Percentiles rank a stretch among this genome's conserved stretches.
Evolutionary conservation across 2,797 vertebrate species (phyloP).

Genomic region (Cyprinella venusta): DNA sequence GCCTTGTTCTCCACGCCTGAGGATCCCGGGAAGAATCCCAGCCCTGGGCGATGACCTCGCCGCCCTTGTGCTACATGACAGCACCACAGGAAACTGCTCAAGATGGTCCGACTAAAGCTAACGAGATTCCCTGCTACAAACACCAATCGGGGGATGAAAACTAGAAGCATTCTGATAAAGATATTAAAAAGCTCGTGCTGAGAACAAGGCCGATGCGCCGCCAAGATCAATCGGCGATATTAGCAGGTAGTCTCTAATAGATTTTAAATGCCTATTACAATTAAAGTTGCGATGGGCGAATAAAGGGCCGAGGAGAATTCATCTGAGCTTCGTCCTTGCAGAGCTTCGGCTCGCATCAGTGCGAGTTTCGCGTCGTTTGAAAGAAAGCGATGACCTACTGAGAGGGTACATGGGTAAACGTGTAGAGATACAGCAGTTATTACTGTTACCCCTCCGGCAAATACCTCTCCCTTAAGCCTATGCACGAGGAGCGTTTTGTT

Average conservation of each 20-base stretch:
- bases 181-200: conserved; percentile 80
- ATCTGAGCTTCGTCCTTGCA: conserved; percentile 68
- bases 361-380: conserved; percentile 88
- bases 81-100: conserved; percentile 83
- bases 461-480: conserved; percentile 91
- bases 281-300: conserved; percentile 60
- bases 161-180: conserved; percentile 86
- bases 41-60: conserved; percentile 80
- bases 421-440: conserved; percentile 89
- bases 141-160: conserved; percentile 83
- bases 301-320: conserved; percentile 63
- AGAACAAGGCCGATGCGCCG: conserved; percentile 78
- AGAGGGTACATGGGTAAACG: conserved; percentile 87
- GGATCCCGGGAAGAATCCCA: conserved; percentile 77
- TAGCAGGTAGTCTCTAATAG: conserved; percentile 83
- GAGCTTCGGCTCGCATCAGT: conserved; percentile 83
- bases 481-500: conserved; percentile 91
- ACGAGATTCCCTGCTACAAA: conserved; percentile 79
- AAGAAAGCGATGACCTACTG: conserved; percentile 87
- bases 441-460: conserved; percentile 96
- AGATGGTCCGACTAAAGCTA: conserved; percentile 79
- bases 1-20: conserved; percentile 45
- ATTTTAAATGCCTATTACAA: conserved; percentile 77
- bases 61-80: conserved; percentile 78
- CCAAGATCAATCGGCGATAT: conserved; percentile 82